Evolutionary conservation across 2,113 vertebrate genomes (phyloP), one percentile per base, ranked within the genome.

Genomic region (Neotragus moschatus): DNA sequence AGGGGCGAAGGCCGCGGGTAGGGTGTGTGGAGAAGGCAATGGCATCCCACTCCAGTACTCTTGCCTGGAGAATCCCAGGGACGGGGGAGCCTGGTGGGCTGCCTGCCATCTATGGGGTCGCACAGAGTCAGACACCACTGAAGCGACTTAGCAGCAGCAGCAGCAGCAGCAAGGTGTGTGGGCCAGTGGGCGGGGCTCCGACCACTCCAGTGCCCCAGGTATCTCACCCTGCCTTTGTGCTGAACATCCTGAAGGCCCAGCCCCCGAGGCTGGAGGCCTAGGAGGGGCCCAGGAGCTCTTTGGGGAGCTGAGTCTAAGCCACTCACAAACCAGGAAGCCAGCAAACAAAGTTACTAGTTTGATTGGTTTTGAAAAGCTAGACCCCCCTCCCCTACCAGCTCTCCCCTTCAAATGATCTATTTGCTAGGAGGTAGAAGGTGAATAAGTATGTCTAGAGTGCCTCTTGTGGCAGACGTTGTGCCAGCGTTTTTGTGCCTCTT

Each of bases 251-350:
- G 3, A n/a, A 45, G 30, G 45, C 58, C 55, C 47, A 15, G 39
- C 9, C 21, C 55, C 4, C 0, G 3, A 75, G 70, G 61, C 60
- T 43, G 8, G 95, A 82, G 82, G 30, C 5, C 28, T 23, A 25
- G 16, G 36, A 58, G 33, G 75, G 36, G 14, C 47, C 70, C 33
- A 43, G 61, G 63, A 60, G 63, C 12, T 5, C 75, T 36, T 47
- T 2, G 6, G 19, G n/a, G 25, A 73, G 25, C 60, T 3, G 9
- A 90, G 28, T 28, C 47, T 70, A 58, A 75, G 5, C 43, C 58
- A 61, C 14, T 28, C 15, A 49, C 56, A 95, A 55, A 80, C 77
- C 80, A 70, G 63, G 66, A 93, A 60, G 63, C 70, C 58, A 39
- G 45, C 7, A 26, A 85, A 39, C 21, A 28, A 36, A 63, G 33